These are phyloP conservation scores for Synergus japonicus DNA, from an alignment of 2,888 invertebrate species.

Conservation along the genomic window DNA sequence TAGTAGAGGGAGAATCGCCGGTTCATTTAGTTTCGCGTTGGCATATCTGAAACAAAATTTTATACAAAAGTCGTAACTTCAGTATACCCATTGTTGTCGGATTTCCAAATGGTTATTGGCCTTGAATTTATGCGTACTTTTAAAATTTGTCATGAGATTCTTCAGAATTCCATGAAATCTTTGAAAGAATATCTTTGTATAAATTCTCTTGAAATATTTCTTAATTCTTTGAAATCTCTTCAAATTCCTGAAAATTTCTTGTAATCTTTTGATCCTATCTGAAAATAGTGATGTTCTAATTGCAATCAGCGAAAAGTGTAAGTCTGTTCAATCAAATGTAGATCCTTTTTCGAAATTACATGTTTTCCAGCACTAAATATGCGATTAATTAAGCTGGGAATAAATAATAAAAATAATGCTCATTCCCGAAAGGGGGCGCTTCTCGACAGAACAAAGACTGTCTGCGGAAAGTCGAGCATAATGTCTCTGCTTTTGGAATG, in stretches of 20 bases:
- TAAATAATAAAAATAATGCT: constrained; percentile 68
- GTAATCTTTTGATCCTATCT: too few species aligned
- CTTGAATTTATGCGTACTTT: too few species aligned
- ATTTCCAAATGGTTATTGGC: too few species aligned
- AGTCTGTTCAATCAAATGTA: background rate
- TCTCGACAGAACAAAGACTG: constrained; percentile 63
- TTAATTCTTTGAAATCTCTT: too few species aligned
- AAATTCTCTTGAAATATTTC: too few species aligned
- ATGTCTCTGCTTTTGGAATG: constrained; percentile 18
- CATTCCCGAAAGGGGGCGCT: constrained; percentile 59
- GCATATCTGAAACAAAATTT: constrained; percentile 14
- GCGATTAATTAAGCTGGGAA: constrained; percentile 62
- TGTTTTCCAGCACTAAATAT: constrained; percentile 62
- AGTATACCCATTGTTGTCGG: too few species aligned
- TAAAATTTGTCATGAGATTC: too few species aligned
- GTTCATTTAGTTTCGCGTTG: constrained; percentile 19
- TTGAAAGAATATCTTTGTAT: too few species aligned
- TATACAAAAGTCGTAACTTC: background rate
- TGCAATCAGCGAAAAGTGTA: background rate
- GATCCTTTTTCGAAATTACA: constrained; percentile 30
- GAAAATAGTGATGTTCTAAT: too few species aligned
- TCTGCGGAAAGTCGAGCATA: constrained; percentile 58
- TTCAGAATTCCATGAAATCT: too few species aligned
- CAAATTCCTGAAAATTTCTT: too few species aligned
- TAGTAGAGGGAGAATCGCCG: constrained; percentile 9